Base-by-base conservation (phyloP, 2,797 vertebrate genomes). In the Falco novaeseelandiae region DNA sequence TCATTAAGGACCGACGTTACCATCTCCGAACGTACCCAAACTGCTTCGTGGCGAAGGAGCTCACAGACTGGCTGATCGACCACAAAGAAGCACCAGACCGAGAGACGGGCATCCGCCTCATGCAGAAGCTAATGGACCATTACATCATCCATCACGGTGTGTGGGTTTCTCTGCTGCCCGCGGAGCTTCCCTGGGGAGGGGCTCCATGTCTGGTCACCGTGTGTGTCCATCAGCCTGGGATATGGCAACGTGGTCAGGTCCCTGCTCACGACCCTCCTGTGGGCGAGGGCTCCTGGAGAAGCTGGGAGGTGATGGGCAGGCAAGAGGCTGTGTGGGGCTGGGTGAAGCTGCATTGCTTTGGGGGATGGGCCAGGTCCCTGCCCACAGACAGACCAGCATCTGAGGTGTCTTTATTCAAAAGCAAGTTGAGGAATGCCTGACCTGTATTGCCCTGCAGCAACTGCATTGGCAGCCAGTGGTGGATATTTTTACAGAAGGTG, bases 51-150 rank as follows among this genome's bases (percentile, higher is more conserved):
- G 98, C 99, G 2, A 98, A 98, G 96, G 99, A 99, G 95, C 97
- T 99, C 6, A 98, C 98, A 1, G 98, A 98, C 95, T 99, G 99
- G 99, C 97, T 99, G 4, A 94, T 99, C 4, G 97, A 97, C 84
- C 98, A 98, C 87, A 99, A 99, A 83, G 99, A 99, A 73, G 98
- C 98, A 5, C 98, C 98, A 1, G 98, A 99, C 74, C 97, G 99
- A 59, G 96, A 96, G 34, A 99, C 98, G 1, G 98, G 98, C 9
- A 98, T 99, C 70, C 95, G 97, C 76, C 98, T 99, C 44, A 98
- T 99, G 98, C 99, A 99, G 97, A 98, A 99, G 77, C 98, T 99
- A 19, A 98, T 99, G 98, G 98, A 99, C 70, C 98, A 99, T 46
- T 98, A 99, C 96, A 98, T 99, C 76, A 95, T 99, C 83, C 99